Evolutionary conservation across 2,113 vertebrate species (phyloP), one percentile per base, ranked within the genome.

Genomic region (Halichoerus grypus): DNA sequence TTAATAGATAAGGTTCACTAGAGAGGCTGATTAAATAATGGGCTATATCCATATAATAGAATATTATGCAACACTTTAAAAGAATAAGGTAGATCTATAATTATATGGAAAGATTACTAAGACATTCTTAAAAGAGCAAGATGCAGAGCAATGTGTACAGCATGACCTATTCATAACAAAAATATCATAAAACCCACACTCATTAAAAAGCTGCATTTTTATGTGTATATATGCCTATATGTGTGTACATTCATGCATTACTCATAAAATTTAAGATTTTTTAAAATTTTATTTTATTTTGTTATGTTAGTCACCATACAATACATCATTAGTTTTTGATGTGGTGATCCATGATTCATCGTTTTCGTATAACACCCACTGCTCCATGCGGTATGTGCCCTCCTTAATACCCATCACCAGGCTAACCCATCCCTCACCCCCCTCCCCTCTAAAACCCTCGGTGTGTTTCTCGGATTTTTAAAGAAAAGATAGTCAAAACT

Each of bases 41-140:
- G 74, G 69, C 33, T 91, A 79, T n/a, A 71, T 57, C n/a, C 26
- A 77, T 26, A 39, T 76, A 80, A 85, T 16, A 92, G 19, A 88
- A 76, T 89, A 85, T 92, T 53, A 90, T 67, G 51, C 26, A 95
- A 15, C 14, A 80, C 59, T 87, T 91, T 83, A 72, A 93, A 91
- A 82, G 51, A 77, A 36, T 71, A 31, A 12, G 7, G 4, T 71
- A 87, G 24, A 88, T 84, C 26, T 91, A 88, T 51, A 80, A 18
- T 82, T 94, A 94, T 3, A 97, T 42, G 36, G 28, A 71, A 95
- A 79, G 53, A 90, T 74, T 69, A 90, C 42, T 69, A 81, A 72
- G n/a, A 69, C 11, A 46, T 59, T 76, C 53, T 72, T 82, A 71
- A 96, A 67, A 89, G 33, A 84, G 26, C 39, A 95, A 87, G 18